Conservation (phyloP, 2,888 invertebrate species). For the Erebia palarica region DNA sequence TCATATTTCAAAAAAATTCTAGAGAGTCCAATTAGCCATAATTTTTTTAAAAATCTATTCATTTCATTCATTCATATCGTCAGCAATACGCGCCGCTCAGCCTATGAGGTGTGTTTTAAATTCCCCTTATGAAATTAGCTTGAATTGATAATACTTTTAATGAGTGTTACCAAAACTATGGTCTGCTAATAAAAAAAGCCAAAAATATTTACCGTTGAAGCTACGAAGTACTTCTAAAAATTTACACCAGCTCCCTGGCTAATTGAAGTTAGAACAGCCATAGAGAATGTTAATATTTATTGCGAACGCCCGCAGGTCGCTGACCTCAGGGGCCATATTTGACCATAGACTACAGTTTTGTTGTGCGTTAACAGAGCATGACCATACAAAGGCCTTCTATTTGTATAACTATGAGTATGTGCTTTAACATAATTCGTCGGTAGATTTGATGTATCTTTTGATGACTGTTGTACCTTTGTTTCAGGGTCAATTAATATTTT, state of each 20-base stretch:
- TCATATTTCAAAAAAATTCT: too few relatives aligned
- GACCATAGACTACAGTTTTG: slow-evolving; percentile 50
- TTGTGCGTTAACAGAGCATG: slow-evolving; percentile 52
- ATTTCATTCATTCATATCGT: too few relatives aligned
- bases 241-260: background rate
- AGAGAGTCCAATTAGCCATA: too few relatives aligned
- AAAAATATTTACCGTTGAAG: too few relatives aligned
- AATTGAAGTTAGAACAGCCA: slow-evolving; percentile 37
- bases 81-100: too few relatives aligned
- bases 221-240: background rate
- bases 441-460: slow-evolving; percentile 21
- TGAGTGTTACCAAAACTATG: too few relatives aligned
- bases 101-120: too few relatives aligned
- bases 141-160: too few relatives aligned
- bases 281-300: slow-evolving; percentile 50
- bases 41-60: too few relatives aligned
- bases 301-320: slow-evolving; percentile 47
- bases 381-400: slow-evolving; percentile 46
- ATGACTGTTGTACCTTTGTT: background rate
- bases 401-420: slow-evolving; percentile 21
- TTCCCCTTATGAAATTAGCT: too few relatives aligned
- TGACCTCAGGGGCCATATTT: slow-evolving; percentile 46
- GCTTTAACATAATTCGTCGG: slow-evolving; percentile 29
- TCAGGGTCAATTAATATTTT: background rate
- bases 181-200: too few relatives aligned